Base-by-base conservation (phyloP, 2,888 invertebrate genomes). In the Apomyelois bistriatella region DNA sequence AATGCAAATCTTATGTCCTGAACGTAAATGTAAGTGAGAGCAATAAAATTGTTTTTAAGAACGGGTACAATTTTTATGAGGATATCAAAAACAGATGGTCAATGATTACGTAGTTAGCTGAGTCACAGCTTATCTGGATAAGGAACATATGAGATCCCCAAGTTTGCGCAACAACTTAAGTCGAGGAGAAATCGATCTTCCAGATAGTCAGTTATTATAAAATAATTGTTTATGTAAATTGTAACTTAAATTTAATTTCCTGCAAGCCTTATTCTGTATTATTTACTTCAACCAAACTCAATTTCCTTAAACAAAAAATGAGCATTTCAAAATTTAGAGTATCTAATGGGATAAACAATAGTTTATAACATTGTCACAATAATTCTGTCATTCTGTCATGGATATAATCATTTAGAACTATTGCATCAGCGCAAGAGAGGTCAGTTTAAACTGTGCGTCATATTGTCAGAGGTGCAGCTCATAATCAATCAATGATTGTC, bases 71-170 rank as follows among this genome's bases (percentile, higher is more conserved):
- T 82, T 76, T 80, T 78, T 76, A 82, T 82, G 72, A 72, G 68
- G 69, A 79, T 75, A 68, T 70, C 74, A 75, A 73, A 75, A 85
- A 76, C 86, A 87, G 82, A 87, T 89, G 86, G 86, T 78, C 74
- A 71, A 63, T 65, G 75, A 77, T 82, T 78, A 72, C 72, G 71
- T 64, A 68, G 71, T 72, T 79, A 82, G 71, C 32, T 86, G 85
- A 87, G 65, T 83, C 85, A 86, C 70, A 64, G 65, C 73, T 82
- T 82, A 79, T 78, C 83, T 82, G 73, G 74, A 72, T 79, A 78
- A 79, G 76, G 70, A 72, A 79, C 76, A 79, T 79, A 73, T 62
- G 65, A 74, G 64, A 73, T n/a, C 66, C 68, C 63, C 55, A 60
- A 68, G 63, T 74, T 78, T 74, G 69, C 67, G 69, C 63, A 74